Conservation (phyloP, 1,140 invertebrate genomes). For the Copidosoma floridanum region DNA sequence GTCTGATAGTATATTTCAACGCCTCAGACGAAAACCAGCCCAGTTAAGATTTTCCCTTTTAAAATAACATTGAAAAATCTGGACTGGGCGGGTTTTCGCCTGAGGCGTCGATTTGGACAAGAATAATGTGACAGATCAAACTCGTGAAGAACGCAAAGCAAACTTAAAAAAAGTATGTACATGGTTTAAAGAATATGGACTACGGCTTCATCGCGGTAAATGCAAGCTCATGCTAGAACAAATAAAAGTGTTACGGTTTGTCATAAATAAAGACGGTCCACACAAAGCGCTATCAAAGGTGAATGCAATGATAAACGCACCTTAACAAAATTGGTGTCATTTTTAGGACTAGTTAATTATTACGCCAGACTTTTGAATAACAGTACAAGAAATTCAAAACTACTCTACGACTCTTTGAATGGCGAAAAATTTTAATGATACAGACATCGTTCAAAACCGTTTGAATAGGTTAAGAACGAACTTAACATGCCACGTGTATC, state of each 20-base stretch:
- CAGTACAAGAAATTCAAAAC: background rate
- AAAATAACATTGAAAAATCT: too few relatives aligned
- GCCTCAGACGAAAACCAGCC: too few relatives aligned
- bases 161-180: conserved; percentile 12
- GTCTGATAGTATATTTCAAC: background rate
- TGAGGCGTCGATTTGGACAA: too few relatives aligned
- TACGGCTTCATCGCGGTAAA: conserved; percentile 24
- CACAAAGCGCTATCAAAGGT: background rate
- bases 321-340: background rate
- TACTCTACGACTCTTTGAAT: background rate
- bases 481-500: background rate
- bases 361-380: background rate
- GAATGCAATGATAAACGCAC: background rate
- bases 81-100: too few relatives aligned
- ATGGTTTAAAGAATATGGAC: conserved; percentile 16
- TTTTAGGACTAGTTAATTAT: conserved; percentile 2
- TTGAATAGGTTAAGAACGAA: background rate
- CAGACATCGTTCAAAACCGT: background rate
- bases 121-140: background rate
- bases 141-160: background rate
- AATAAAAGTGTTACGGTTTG: conserved; percentile 35
- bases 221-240: conserved; percentile 19
- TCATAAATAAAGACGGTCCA: conserved; percentile 34
- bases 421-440: background rate
- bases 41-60: too few relatives aligned